Evolutionary conservation across 2,888 invertebrate genomes (phyloP).

Genomic region (Allygus modestus): DNA sequence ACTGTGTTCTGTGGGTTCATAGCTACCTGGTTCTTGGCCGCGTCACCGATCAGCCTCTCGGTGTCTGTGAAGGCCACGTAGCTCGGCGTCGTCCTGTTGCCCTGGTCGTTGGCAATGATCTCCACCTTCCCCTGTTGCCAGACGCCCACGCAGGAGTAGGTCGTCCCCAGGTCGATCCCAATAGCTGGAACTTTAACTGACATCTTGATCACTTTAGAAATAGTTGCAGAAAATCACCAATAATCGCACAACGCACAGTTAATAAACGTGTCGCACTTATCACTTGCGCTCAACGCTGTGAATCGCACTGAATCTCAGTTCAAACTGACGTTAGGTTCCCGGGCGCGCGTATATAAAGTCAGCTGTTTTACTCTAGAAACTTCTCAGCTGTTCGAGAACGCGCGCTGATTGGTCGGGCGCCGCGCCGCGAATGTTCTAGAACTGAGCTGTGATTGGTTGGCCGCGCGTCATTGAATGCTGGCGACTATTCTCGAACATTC

Average conservation of each 20-base stretch:
- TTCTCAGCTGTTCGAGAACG: conserved; percentile 25
- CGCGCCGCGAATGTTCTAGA: conserved; percentile 49
- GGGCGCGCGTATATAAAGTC: conserved; percentile 35
- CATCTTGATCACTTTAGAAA: conserved; percentile 35
- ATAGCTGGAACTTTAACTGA: conserved; percentile 78
- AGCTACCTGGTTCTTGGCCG: conserved; percentile 80
- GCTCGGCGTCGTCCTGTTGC: conserved; percentile 79
- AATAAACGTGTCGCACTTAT: not conserved
- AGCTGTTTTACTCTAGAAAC: not conserved
- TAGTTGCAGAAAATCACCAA: not conserved
- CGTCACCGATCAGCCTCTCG: not conserved
- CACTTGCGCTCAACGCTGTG: not conserved
- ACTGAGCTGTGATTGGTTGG: conserved; percentile 48
- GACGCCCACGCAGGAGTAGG: not conserved
- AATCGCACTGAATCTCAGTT: conserved; percentile 9
- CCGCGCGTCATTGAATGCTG: not conserved
- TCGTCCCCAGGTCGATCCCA: conserved; percentile 82
- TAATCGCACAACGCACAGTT: conserved; percentile 9
- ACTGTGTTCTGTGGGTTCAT: conserved; percentile 85
- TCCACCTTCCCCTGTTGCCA: conserved; percentile 1
- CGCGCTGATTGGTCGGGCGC: not conserved
- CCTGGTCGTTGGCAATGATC: conserved; percentile 1
- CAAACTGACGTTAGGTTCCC: conserved; percentile 10
- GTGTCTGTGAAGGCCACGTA: conserved; percentile 80
- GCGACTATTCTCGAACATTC: not conserved